Evolutionary conservation across 2,888 invertebrate genomes (phyloP).

Genomic region (Microplitis deprimator): DNA sequence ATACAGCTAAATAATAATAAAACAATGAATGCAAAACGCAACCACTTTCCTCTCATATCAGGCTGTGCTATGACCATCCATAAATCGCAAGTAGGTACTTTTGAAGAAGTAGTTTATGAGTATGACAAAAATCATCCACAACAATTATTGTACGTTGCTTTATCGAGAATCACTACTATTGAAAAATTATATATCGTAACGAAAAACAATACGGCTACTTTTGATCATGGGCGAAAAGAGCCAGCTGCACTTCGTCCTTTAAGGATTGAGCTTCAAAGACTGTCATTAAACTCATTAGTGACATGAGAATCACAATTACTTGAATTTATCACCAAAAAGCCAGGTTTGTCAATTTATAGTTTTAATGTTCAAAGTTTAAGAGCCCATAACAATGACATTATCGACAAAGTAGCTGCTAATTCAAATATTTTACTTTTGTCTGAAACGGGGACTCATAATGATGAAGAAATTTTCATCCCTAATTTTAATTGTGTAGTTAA

Average conservation of each 20-base stretch:
- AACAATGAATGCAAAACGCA: neutral
- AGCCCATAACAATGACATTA: no score
- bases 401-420: no score
- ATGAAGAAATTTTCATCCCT: no score
- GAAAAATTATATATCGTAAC: neutral
- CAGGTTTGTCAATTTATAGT: constrained; percentile 6
- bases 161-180: constrained; percentile 4
- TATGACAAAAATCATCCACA: constrained; percentile 3
- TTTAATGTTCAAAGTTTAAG: constrained; percentile 11
- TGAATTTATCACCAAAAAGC: neutral
- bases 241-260: neutral
- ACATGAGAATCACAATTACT: neutral
- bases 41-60: neutral
- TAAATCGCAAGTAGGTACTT: neutral
- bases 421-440: no score
- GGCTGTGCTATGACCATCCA: neutral
- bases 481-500: no score
- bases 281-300: neutral
- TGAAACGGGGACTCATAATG: no score
- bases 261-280: neutral
- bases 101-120: neutral
- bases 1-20: neutral
- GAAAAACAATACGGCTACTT: neutral
- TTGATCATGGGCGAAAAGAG: neutral
- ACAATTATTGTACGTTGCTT: constrained; percentile 2